Evolutionary conservation across 2,797 vertebrate species (phyloP), one percentile per base, ranked within the genome.

Genomic region (Premnoplex brunnescens): DNA sequence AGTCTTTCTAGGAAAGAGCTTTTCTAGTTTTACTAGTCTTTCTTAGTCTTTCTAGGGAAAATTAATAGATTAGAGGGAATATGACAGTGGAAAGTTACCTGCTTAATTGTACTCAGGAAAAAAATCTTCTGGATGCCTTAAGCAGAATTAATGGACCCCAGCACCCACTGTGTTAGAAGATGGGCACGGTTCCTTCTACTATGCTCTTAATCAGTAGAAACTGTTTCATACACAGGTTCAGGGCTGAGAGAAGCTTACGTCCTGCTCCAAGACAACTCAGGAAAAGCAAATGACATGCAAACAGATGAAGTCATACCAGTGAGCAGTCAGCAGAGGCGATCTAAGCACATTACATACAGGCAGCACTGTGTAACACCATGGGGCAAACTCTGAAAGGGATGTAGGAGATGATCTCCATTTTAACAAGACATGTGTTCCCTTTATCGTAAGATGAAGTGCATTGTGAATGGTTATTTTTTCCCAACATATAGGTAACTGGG

Each of bases 301-400:
- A 41, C 18, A 86, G 73, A 66, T 27, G 14, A 55, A 48, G 4
- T 51, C 36, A 49, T 36, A 52, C 16, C 30, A 67, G 8, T 1
- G 3, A 71, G 8, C 6, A 48, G 58, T 67, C 30, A 30, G 27
- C 4, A 60, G 24, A 76, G 46, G 20, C 22, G 12, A 27, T 36
- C 32, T 39, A 27, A 77, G 27, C 28, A 46, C 7, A 13, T 20
- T 9, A n/a, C 3, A 2, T 52, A 36, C 11, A 78, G 23, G 6
- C 1, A 1, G 22, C 26, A 44, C 10, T 20, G 10, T 19, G 14
- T 8, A 64, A 88, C 8, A 8, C 3, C 21, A 2, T 26, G n/a
- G 24, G 62, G 2, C 7, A 59, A 86, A 21, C 12, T 54, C 58
- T 8, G 5, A 69, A n/a, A 8, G 28, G 10, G 3, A 4, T 66